Evolutionary conservation across 2,888 invertebrate genomes (phyloP), one percentile per base, ranked within the genome.

Genomic region (Branchipolynoe longqiensis): DNA sequence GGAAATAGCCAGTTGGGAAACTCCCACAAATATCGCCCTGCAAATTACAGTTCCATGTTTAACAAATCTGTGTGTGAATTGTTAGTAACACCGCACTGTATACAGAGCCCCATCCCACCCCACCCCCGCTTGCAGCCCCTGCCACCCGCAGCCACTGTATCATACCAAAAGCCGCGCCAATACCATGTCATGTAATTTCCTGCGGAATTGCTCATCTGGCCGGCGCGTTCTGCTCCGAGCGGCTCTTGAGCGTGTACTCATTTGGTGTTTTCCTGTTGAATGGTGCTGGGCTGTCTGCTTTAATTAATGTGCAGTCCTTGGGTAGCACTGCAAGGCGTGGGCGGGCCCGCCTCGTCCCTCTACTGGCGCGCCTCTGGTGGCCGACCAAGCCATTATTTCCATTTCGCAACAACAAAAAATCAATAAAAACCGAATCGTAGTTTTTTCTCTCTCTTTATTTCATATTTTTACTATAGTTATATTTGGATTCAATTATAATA

Each of bases 161-260:
- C 69, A 69, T 69, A 69, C 69, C 38, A 38, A 69, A 69, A 33
- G 69, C 69, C 33, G 36, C 69, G 69, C 69, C 69, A 69, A 69
- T 69, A 69, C 69, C 69, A 69, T 69, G 69, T 69, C 69, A 36
- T 69, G 69, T 69, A 69, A 69, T 69, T 69, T 69, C 69, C 69
- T 69, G 69, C 38, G 69, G 69, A 69, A 69, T 69, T 69, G 69
- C 69, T 69, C 69, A 69, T 69, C 69, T 33, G 36, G 38, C 33
- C 69, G 69, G n/a, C 18, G 36, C 69, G 69, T 69, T 69, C 69
- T 69, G 69, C 69, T 69, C 69, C 36, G 69, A 69, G 69, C 38
- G 69, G 14, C 69, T 69, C 69, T 38, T 36, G 69, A 69, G 38
- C 38, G 69, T 18, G 69, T 69, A 38, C 38, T 38, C 69, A 36